A percentile compares a stretch with the other conserved stretches of the same genome.
Evolutionary conservation across 2,113 vertebrate genomes (phyloP).

Genomic region (Pteronura brasiliensis): DNA sequence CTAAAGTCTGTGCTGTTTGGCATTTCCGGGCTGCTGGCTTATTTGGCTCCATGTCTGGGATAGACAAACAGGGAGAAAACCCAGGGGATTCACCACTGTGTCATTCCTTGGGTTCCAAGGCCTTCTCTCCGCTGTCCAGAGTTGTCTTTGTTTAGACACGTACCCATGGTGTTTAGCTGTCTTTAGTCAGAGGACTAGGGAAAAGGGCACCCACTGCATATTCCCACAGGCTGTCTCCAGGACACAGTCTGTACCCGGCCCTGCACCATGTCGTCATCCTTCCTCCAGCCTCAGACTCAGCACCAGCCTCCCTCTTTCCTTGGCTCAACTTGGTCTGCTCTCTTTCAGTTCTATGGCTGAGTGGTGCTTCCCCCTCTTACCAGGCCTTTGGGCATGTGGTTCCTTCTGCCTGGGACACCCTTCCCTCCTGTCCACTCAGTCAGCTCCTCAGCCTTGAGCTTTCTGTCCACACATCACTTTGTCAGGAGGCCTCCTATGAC

Average conservation of each 20-base stretch:
- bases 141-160: not conserved
- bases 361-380: not conserved
- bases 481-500: not conserved
- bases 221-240: not conserved
- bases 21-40: not conserved
- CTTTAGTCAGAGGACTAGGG: fast-evolving
- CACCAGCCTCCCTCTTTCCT: fast-evolving
- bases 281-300: not conserved
- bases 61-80: not conserved
- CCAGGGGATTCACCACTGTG: fast-evolving
- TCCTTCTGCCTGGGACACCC: not conserved
- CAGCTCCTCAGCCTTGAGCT: not conserved
- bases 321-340: not conserved
- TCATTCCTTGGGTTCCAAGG: not conserved
- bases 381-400: not conserved
- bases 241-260: fast-evolving
- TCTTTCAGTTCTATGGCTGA: fast-evolving
- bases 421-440: not conserved
- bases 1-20: not conserved
- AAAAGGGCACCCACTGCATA: fast-evolving
- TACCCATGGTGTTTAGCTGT: not conserved
- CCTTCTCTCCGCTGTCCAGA: not conserved
- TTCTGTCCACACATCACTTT: not conserved
- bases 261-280: fast-evolving
- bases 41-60: not conserved